phyloP scores from a whole-genome alignment of 2,113 vertebrate species.

The Todiramphus saurophagus region DNA sequence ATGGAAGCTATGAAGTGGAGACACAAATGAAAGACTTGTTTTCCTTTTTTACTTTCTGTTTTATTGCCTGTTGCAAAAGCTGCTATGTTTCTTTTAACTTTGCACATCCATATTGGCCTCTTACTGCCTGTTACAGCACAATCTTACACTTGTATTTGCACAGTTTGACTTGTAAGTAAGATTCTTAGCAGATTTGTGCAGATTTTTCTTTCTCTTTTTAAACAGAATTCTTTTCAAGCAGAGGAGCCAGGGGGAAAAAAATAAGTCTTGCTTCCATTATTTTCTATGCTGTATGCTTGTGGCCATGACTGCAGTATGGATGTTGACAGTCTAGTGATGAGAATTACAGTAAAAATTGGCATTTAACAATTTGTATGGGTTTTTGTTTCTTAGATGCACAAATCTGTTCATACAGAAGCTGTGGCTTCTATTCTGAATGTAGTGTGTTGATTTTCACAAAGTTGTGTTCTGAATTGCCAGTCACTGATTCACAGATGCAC shows the following conservation, averaged over 20 bases:
- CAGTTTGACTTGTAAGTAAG: constrained; percentile 46
- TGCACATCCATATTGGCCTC: constrained; percentile 73
- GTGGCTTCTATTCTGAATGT: constrained; percentile 37
- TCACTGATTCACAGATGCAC: constrained; percentile 56
- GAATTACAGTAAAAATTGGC: constrained; percentile 28
- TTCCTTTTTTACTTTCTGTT: constrained; percentile 67
- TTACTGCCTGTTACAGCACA: constrained; percentile 62
- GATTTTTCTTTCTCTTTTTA: neutral
- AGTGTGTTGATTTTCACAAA: constrained; percentile 39
- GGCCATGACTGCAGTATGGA: constrained; percentile 14
- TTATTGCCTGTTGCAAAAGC: constrained; percentile 73
- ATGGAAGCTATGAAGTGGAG: constrained; percentile 75
- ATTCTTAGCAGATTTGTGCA: constrained; percentile 58
- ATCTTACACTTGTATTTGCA: constrained; percentile 58
- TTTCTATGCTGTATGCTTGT: neutral
- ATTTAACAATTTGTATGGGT: neutral
- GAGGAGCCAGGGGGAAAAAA: neutral
- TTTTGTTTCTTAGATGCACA: constrained; percentile 39
- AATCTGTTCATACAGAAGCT: constrained; percentile 45
- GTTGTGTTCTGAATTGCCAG: constrained; percentile 48
- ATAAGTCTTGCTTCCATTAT: neutral
- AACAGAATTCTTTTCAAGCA: constrained; percentile 12
- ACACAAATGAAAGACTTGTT: constrained; percentile 65
- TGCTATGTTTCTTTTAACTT: constrained; percentile 76
- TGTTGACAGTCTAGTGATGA: neutral